A percentile compares a stretch with the other conserved stretches of the same genome.
phyloP scores from a whole-genome alignment of 2,113 vertebrate genomes.

The Neodon shergylaensis region DNA sequence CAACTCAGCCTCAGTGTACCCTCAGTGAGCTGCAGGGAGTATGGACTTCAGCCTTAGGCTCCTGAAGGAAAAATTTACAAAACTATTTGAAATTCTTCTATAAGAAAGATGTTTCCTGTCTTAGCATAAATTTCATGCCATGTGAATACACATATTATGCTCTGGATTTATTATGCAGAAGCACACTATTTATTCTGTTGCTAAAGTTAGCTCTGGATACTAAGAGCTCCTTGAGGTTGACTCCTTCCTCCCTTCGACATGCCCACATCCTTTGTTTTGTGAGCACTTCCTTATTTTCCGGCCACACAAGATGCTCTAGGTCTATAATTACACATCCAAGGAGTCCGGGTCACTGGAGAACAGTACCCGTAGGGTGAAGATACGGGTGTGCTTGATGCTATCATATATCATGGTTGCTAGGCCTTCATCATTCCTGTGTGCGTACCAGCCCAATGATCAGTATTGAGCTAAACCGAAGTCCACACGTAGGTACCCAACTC shows the following conservation, averaged over 20 bases:
- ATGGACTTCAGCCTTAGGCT: neutral
- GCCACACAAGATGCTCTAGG: neutral
- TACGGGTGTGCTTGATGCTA: neutral
- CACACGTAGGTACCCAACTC: neutral
- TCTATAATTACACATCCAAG: conserved; percentile 17
- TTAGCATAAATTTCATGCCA: neutral
- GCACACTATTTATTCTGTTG: neutral
- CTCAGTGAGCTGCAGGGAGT: neutral
- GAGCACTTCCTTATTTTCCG: conserved; percentile 49
- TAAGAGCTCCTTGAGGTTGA: conserved; percentile 16
- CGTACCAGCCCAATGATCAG: neutral
- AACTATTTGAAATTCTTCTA: conserved; percentile 29
- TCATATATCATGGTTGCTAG: neutral
- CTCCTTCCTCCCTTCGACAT: neutral
- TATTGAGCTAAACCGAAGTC: neutral
- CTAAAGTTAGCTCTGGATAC: conserved; percentile 41
- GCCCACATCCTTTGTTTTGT: conserved; percentile 25
- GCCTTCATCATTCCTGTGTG: neutral
- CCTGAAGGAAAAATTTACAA: neutral
- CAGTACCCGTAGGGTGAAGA: neutral
- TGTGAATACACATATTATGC: neutral
- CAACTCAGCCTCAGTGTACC: neutral
- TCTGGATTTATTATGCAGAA: neutral
- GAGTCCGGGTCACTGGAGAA: conserved; percentile 4
- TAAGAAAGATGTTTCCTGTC: neutral